Conservation (phyloP, 2,797 vertebrate genomes). For the Setipinna tenuifilis region DNA sequence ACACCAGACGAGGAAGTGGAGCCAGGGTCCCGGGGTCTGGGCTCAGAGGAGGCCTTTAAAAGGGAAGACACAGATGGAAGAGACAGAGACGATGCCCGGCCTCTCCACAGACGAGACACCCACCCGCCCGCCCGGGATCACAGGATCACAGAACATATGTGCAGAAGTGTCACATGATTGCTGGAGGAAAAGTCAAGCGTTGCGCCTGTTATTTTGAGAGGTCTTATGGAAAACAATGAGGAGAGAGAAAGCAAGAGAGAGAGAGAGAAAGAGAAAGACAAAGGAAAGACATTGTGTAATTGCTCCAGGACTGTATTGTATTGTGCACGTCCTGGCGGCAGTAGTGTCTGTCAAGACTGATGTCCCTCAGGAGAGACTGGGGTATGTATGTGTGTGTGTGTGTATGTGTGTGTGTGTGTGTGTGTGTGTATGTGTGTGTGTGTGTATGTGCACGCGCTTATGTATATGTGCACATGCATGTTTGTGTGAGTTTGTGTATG, state of each 20-base stretch:
- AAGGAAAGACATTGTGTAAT: not conserved
- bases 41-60: not conserved
- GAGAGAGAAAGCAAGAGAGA: not conserved
- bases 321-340: not conserved
- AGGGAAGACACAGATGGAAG: not conserved
- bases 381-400: not conserved
- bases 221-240: not conserved
- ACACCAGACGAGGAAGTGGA: not conserved
- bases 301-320: not conserved
- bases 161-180: not conserved
- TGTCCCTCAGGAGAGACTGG: not conserved
- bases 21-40: not conserved
- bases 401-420: not conserved
- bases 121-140: not conserved
- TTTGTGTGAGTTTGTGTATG: not conserved
- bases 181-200: not conserved
- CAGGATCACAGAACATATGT: not conserved
- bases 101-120: not conserved
- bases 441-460: not conserved
- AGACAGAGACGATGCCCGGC: not conserved
- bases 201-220: not conserved
- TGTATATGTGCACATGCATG: not conserved
- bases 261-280: not conserved
- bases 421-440: not conserved
- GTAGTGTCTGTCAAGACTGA: not conserved